Percentiles rank a stretch among this genome's conserved stretches.
These are phyloP conservation scores for Anoplius nigerrimus DNA, from an alignment of 2,888 invertebrate genomes.

Conservation along the genomic window DNA sequence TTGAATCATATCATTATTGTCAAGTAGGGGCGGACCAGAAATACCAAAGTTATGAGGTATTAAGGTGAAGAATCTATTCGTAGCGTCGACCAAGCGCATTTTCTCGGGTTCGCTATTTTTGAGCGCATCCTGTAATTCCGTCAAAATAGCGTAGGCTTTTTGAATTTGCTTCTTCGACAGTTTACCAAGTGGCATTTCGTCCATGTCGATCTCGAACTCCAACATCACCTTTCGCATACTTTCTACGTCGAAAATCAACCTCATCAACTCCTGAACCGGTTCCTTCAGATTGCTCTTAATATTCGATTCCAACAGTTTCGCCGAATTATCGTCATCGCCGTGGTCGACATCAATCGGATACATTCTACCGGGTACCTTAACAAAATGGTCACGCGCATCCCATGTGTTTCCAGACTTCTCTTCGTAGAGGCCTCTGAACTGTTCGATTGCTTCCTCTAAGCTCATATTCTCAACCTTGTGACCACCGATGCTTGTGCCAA, in stretches of 20 bases:
- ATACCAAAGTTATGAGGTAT: slow-evolving; percentile 97
- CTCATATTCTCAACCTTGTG: slow-evolving; percentile 79
- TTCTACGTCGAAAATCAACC: slow-evolving; percentile 92
- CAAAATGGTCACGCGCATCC: slow-evolving; percentile 81
- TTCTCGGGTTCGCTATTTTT: slow-evolving; percentile 75
- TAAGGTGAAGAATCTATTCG: slow-evolving; percentile 95
- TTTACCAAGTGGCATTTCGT: slow-evolving; percentile 99
- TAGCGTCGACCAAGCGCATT: slow-evolving; percentile 85
- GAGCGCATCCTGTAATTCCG: slow-evolving; percentile 81
- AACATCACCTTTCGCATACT: slow-evolving; percentile 94
- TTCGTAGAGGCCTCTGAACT: slow-evolving; percentile 80
- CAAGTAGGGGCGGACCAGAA: slow-evolving; percentile 87
- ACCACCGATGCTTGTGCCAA: slow-evolving; percentile 94
- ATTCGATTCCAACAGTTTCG: slow-evolving; percentile 74
- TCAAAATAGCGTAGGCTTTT: slow-evolving; percentile 88
- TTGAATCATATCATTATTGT: slow-evolving; percentile 85
- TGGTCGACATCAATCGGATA: slow-evolving; percentile 95
- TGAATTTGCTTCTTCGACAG: slow-evolving; percentile 93
- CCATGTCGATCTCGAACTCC: slow-evolving; percentile 97
- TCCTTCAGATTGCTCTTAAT: slow-evolving; percentile 83
- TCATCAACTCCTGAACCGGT: slow-evolving; percentile 89
- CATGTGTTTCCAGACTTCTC: slow-evolving; percentile 93
- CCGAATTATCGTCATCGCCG: slow-evolving; percentile 77
- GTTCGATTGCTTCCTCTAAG: slow-evolving; percentile 78
- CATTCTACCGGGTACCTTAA: slow-evolving; percentile 84